phyloP scores from a whole-genome alignment of 2,113 vertebrate species.

The Nycticryphes semicollaris region DNA sequence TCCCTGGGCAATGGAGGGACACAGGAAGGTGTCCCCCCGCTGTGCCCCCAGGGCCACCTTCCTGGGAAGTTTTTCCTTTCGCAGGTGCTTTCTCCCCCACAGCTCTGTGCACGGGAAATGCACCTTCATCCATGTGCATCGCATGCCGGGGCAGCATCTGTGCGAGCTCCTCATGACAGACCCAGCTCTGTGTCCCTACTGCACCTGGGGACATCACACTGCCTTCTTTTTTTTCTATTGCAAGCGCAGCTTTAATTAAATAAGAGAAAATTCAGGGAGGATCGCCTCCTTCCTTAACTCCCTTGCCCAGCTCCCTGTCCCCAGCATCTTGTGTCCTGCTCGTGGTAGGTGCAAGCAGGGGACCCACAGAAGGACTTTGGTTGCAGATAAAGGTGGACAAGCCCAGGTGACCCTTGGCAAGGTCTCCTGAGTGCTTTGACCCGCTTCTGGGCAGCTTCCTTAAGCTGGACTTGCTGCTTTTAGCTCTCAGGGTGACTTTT shows the following conservation, averaged over 20 bases:
- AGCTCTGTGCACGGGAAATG: background rate
- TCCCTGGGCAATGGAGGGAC: background rate
- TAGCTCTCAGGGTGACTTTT: background rate
- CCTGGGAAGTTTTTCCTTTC: background rate
- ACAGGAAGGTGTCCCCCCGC: rapidly evolving
- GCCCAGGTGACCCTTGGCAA: background rate
- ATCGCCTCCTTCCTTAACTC: background rate
- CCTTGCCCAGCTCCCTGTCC: background rate
- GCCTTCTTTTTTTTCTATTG: background rate
- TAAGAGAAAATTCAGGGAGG: background rate
- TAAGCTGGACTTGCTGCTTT: rapidly evolving
- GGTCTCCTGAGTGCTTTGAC: background rate
- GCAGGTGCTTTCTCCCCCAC: background rate
- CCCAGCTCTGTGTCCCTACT: background rate
- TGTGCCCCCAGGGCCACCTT: rapidly evolving
- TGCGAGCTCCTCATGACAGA: rapidly evolving
- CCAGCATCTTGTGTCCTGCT: background rate
- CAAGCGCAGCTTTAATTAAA: background rate
- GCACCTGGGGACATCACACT: rapidly evolving
- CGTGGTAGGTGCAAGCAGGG: background rate
- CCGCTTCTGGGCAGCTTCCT: rapidly evolving
- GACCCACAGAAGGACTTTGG: background rate
- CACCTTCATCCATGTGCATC: rapidly evolving
- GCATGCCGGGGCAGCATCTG: rapidly evolving
- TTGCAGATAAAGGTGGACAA: background rate